Conservation (phyloP, 2,797 vertebrate species). For the Poeciliopsis gracilis region DNA sequence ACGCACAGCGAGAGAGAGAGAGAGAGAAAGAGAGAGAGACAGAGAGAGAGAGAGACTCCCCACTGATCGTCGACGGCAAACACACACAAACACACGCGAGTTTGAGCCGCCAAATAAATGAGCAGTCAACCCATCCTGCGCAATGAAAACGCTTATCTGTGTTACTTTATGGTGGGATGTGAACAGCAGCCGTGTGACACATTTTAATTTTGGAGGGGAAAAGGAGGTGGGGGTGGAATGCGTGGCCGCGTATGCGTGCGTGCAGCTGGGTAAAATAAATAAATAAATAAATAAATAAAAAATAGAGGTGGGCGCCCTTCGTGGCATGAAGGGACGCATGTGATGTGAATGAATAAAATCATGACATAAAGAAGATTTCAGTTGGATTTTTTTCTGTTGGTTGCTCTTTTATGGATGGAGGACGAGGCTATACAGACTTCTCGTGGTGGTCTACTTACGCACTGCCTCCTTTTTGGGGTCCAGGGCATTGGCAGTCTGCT, state of each 20-base stretch:
- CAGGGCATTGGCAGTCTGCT: slow-evolving; percentile 87
- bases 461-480: slow-evolving; percentile 98
- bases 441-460: slow-evolving; percentile 88
- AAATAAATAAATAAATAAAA: no score
- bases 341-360: slow-evolving; percentile 53
- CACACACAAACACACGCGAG: slow-evolving; percentile 30
- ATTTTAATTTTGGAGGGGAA: slow-evolving; percentile 59
- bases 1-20: neutral
- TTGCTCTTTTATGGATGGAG: neutral
- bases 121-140: slow-evolving; percentile 45
- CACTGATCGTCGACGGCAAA: neutral
- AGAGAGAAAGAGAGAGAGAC: no score
- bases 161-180: slow-evolving; percentile 51
- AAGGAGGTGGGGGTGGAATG: slow-evolving; percentile 31
- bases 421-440: slow-evolving; percentile 22
- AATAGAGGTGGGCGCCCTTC: slow-evolving; percentile 51
- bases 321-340: slow-evolving; percentile 47
- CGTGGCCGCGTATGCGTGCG: slow-evolving; percentile 40
- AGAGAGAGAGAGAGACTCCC: slow-evolving; percentile 15
- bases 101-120: slow-evolving; percentile 56
- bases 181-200: slow-evolving; percentile 73
- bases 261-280: slow-evolving; percentile 35
- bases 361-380: slow-evolving; percentile 17
- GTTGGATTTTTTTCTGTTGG: neutral
- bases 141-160: slow-evolving; percentile 43